These are phyloP conservation scores for Linnaemya vulpina DNA, from an alignment of 2,888 invertebrate species.

Conservation along the genomic window DNA sequence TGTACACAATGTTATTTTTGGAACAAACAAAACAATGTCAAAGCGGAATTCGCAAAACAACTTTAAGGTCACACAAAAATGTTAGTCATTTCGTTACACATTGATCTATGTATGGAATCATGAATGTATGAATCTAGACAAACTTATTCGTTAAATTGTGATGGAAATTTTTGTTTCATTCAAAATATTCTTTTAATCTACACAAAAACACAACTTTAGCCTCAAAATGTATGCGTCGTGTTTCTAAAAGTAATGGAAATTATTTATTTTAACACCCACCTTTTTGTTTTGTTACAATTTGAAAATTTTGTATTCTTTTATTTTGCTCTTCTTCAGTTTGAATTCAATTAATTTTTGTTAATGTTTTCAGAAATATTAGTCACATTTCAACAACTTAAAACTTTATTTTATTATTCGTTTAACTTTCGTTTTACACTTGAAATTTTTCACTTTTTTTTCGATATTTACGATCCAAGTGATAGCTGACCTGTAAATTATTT, in stretches of 20 bases:
- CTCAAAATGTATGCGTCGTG: neutral
- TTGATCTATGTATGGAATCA: neutral
- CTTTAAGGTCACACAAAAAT: conserved; percentile 69
- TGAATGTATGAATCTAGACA: no score
- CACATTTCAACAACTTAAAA: conserved; percentile 65
- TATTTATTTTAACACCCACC: conserved; percentile 56
- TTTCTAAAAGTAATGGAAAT: neutral
- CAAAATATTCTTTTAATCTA: neutral
- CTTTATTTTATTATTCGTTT: conserved; percentile 42
- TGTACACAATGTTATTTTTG: conserved; percentile 62
- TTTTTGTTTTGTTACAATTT: conserved; percentile 49
- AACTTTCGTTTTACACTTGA: conserved; percentile 43
- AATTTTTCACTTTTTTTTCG: conserved; percentile 33
- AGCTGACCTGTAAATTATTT: neutral
- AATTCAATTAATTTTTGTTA: conserved; percentile 43
- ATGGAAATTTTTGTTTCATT: neutral
- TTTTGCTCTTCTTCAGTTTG: conserved; percentile 20
- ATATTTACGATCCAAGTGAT: conserved; percentile 18
- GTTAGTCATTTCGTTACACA: conserved; percentile 62
- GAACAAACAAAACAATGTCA: conserved; percentile 69
- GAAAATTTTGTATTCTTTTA: conserved; percentile 27
- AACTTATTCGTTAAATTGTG: neutral
- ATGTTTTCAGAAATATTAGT: conserved; percentile 59
- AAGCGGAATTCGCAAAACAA: conserved; percentile 70
- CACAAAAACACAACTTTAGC: conserved; percentile 58